Conservation (phyloP, 2,888 invertebrate genomes). For the Aporophyla lueneburgensis region DNA sequence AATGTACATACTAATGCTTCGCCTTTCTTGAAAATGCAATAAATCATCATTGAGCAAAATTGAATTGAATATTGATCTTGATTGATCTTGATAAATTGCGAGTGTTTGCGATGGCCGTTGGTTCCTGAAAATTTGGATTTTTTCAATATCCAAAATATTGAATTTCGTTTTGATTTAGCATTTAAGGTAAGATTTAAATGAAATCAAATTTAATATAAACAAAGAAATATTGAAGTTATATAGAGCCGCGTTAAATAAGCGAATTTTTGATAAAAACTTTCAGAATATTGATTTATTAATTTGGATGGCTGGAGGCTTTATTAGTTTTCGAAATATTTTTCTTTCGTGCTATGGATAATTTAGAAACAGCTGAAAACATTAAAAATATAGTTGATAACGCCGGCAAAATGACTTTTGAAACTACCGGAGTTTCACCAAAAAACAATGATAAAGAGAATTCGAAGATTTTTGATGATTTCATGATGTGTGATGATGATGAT, state of each 20-base stretch:
- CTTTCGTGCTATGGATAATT: not conserved
- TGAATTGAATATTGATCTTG: slow-evolving; percentile 1
- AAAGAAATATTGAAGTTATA: not conserved
- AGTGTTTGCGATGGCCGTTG: no score
- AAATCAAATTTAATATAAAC: not conserved
- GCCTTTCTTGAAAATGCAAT: not conserved
- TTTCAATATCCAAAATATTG: not conserved
- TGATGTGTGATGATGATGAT: not conserved
- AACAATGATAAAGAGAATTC: not conserved
- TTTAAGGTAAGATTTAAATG: not conserved
- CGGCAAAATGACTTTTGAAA: slow-evolving; percentile 5
- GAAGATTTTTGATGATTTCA: not conserved
- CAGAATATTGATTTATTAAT: not conserved
- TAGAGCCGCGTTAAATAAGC: not conserved
- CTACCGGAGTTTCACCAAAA: not conserved
- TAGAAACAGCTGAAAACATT: not conserved
- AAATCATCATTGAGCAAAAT: not conserved
- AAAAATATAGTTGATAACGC: not conserved
- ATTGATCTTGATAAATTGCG: slow-evolving; percentile 1
- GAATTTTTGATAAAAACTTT: not conserved
- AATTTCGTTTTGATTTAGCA: not conserved
- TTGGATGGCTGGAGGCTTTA: not conserved
- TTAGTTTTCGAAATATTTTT: not conserved
- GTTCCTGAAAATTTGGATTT: not conserved
- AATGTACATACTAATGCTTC: no score